These are phyloP conservation scores for Resseliella maxima DNA, from an alignment of 2,888 invertebrate species.

Conservation along the genomic window DNA sequence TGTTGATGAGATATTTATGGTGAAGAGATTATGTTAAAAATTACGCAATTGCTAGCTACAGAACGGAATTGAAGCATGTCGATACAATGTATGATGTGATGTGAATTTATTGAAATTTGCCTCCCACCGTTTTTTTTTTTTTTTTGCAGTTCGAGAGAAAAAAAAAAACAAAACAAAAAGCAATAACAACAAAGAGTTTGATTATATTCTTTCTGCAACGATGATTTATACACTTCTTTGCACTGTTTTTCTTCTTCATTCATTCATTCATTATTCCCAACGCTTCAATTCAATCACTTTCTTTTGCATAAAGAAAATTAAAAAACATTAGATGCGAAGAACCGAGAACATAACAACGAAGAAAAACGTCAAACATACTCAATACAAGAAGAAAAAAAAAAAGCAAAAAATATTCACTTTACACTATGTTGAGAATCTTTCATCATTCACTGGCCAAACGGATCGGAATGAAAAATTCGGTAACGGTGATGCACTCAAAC, in stretches of 20 bases:
- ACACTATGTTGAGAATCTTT: not conserved
- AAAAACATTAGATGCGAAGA: too few species aligned
- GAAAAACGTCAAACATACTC: not conserved
- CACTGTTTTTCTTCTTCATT: not conserved
- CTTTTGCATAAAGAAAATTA: conserved; percentile 27
- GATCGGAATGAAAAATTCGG: not conserved
- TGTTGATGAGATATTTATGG: not conserved
- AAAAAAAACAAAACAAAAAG: too few species aligned
- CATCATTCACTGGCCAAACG: not conserved
- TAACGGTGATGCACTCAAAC: too few species aligned
- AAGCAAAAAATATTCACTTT: not conserved
- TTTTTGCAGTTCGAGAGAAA: too few species aligned
- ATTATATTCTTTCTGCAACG: conserved; percentile 36
- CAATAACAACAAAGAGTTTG: too few species aligned
- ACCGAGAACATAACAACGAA: not conserved
- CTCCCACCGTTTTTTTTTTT: not conserved
- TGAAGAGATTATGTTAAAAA: not conserved
- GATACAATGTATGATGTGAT: not conserved
- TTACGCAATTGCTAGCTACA: conserved; percentile 18
- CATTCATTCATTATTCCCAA: not conserved
- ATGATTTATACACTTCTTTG: conserved; percentile 24
- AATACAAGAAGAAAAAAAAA: not conserved
- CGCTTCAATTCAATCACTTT: conserved; percentile 9
- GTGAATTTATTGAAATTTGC: not conserved
- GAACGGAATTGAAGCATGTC: conserved; percentile 29